Conservation (phyloP, 2,113 vertebrate species). For the Coreoperca whiteheadi region DNA sequence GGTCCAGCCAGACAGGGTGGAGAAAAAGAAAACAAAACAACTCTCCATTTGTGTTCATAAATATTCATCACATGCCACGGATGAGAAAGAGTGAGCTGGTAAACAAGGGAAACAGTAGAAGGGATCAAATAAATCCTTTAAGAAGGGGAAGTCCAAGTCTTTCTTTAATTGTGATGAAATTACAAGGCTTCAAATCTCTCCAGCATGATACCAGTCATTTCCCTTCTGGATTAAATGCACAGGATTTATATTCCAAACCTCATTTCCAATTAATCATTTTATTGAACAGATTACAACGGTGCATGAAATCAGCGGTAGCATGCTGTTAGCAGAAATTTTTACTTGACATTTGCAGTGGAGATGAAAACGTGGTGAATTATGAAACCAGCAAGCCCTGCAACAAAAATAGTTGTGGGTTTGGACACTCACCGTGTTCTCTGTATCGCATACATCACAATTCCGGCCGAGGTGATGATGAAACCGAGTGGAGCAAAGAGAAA, state of each 20-base stretch:
- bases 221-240: conserved; percentile 76
- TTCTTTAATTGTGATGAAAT: conserved; percentile 85
- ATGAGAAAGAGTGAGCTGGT: conserved; percentile 55
- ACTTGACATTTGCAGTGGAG: conserved; percentile 23
- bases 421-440: conserved; percentile 93
- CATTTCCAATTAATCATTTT: conserved; percentile 78
- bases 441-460: conserved; percentile 49
- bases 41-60: conserved; percentile 78
- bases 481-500: conserved; percentile 74
- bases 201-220: conserved; percentile 80
- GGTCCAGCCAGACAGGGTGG: conserved; percentile 64
- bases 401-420: conserved; percentile 15
- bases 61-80: conserved; percentile 78
- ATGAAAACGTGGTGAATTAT: conserved; percentile 28
- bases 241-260: conserved; percentile 75
- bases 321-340: conserved; percentile 41
- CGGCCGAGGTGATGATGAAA: conserved; percentile 64
- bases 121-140: conserved; percentile 80
- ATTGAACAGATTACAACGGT: conserved; percentile 74
- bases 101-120: conserved; percentile 68
- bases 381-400: conserved; percentile 34
- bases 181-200: conserved; percentile 83
- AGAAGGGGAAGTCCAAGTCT: conserved; percentile 76
- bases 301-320: conserved; percentile 48
- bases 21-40: conserved; percentile 75